Evolutionary conservation across 1,140 invertebrate genomes (phyloP).

Genomic region (Mylabris phalerata): DNA sequence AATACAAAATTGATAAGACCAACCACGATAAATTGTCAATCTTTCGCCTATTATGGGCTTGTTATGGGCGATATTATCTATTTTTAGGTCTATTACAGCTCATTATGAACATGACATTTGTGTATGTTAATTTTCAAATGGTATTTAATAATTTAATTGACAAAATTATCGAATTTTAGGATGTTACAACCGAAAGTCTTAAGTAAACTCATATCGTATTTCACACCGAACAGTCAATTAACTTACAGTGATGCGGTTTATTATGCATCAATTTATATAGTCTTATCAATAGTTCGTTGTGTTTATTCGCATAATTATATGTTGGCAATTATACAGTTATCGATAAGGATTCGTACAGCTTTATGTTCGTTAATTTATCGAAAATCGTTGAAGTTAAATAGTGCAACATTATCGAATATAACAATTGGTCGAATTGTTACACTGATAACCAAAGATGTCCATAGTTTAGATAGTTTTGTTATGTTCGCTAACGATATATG

Average conservation of each 20-base stretch:
- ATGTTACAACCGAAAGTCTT: slow-evolving; percentile 1
- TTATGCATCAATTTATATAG: slow-evolving; percentile 1
- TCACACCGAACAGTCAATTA: neutral
- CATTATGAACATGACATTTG: neutral
- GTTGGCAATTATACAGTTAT: slow-evolving; percentile 61
- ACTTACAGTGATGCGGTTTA: slow-evolving; percentile 3
- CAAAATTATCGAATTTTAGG: neutral
- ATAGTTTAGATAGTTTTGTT: slow-evolving; percentile 58
- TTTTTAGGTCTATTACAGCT: slow-evolving; percentile 1
- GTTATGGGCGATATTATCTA: slow-evolving; percentile 5
- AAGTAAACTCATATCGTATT: slow-evolving; percentile 9
- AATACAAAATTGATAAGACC: slow-evolving; percentile 40
- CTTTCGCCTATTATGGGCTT: slow-evolving; percentile 1
- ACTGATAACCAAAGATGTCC: slow-evolving; percentile 81
- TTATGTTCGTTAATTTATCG: slow-evolving; percentile 73
- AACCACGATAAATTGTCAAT: slow-evolving; percentile 17
- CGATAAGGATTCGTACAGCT: slow-evolving; percentile 71
- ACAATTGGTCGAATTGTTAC: slow-evolving; percentile 84
- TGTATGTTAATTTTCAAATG: slow-evolving; percentile 1
- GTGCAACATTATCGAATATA: slow-evolving; percentile 65
- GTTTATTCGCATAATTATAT: slow-evolving; percentile 60
- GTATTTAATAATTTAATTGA: neutral
- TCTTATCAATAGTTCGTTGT: neutral
- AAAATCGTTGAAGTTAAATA: slow-evolving; percentile 64
- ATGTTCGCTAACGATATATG: slow-evolving; percentile 66